Evolutionary conservation across 92 coral and sea anemone species (phyloP).

Genomic region (Ricordea florida): DNA sequence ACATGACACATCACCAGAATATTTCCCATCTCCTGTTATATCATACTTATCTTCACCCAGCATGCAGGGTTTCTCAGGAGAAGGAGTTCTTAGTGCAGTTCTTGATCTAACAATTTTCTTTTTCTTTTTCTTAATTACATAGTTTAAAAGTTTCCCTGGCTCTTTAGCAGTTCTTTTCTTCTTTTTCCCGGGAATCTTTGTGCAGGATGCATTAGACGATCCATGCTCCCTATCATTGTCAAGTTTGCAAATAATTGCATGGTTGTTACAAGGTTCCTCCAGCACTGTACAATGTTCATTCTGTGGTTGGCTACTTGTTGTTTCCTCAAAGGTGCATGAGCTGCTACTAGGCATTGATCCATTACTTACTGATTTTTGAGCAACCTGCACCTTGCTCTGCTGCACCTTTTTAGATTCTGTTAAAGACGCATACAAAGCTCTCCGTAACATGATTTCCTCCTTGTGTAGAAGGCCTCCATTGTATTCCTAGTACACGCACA

Average conservation of each 20-base stretch:
- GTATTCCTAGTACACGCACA: constrained; percentile 70
- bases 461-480: constrained; percentile 91
- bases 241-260: too few species aligned
- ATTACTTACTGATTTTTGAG: not conserved
- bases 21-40: not conserved
- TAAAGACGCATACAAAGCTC: constrained; percentile 95
- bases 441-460: constrained; percentile 88
- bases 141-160: constrained; percentile 23
- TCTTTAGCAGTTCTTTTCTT: constrained; percentile 10
- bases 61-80: not conserved
- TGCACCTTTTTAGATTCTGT: constrained; percentile 61
- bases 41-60: too few species aligned
- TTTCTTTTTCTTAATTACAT: constrained; percentile 38
- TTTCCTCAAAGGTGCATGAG: too few species aligned
- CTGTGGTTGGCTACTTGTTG: too few species aligned
- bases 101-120: constrained; percentile 3
- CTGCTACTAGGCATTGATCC: not conserved
- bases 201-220: too few species aligned
- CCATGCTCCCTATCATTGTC: too few species aligned
- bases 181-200: not conserved
- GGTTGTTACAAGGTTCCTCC: too few species aligned
- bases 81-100: not conserved
- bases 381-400: not conserved
- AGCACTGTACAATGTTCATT: too few species aligned
- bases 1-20: not conserved